Evolutionary conservation across 2,888 invertebrate genomes (phyloP).

Genomic region (Lasiommata megera): DNA sequence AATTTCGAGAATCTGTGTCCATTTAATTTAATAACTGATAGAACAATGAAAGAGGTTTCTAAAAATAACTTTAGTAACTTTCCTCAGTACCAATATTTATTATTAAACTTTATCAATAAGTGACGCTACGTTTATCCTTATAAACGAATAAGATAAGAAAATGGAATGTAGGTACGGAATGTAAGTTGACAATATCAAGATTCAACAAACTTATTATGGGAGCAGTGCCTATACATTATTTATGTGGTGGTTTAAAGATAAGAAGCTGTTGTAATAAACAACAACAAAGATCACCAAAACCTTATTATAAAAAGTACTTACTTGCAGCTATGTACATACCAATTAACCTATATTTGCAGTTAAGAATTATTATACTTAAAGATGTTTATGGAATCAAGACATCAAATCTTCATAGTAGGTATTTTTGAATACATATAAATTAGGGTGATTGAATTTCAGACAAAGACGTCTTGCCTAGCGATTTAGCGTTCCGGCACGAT

Average conservation of each 20-base stretch:
- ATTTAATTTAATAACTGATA: neutral
- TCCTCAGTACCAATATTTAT: neutral
- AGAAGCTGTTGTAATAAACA: neutral
- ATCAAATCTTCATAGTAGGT: too few species aligned
- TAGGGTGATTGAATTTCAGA: too few species aligned
- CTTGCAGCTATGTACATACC: neutral
- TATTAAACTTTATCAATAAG: neutral
- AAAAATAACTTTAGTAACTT: neutral
- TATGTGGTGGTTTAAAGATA: constrained; percentile 1
- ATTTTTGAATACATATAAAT: too few species aligned
- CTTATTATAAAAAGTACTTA: neutral
- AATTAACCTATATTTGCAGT: too few species aligned
- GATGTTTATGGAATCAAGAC: too few species aligned
- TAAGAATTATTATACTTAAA: too few species aligned
- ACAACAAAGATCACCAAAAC: neutral
- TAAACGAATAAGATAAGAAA: neutral
- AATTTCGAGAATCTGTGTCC: neutral
- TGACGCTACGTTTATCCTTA: neutral
- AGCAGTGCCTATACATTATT: constrained; percentile 5
- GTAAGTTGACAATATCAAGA: constrained; percentile 3
- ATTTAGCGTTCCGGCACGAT: too few species aligned
- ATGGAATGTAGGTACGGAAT: neutral
- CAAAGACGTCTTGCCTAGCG: too few species aligned
- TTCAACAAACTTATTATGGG: constrained; percentile 7
- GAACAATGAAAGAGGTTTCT: neutral